Evolutionary conservation across 2,888 invertebrate species (phyloP).

Genomic region (Parnassius apollo): DNA sequence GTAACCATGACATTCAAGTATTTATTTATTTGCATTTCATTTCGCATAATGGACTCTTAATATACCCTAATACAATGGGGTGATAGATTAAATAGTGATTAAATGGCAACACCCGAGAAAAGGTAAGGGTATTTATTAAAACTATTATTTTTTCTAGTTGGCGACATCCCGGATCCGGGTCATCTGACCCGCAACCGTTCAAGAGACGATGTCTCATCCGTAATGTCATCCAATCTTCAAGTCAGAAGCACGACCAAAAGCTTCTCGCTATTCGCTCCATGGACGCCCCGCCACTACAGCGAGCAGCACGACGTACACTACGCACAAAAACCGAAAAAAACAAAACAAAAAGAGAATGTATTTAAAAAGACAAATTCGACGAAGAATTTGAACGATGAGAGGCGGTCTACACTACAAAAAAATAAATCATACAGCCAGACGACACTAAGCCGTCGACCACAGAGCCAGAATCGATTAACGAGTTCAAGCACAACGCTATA

Average conservation of each 20-base stretch:
- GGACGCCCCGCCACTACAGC: constrained; percentile 88
- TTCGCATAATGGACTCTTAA: too few relatives aligned
- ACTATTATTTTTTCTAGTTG: constrained; percentile 78
- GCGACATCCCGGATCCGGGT: constrained; percentile 90
- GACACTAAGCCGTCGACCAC: constrained; percentile 58
- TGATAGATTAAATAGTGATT: too few relatives aligned
- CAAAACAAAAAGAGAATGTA: constrained; percentile 54
- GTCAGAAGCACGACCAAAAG: constrained; percentile 88
- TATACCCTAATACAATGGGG: too few relatives aligned
- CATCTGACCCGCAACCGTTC: constrained; percentile 83
- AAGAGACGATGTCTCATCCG: constrained; percentile 87
- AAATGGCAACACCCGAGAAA: too few relatives aligned
- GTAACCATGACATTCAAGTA: too few relatives aligned
- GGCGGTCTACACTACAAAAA: constrained; percentile 65
- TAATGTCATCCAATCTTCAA: constrained; percentile 83
- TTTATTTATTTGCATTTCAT: too few relatives aligned
- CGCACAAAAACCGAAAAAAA: constrained; percentile 81
- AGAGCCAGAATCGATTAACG: constrained; percentile 53
- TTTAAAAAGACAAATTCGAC: constrained; percentile 73
- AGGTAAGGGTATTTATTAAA: neutral
- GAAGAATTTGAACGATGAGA: constrained; percentile 43
- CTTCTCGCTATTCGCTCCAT: constrained; percentile 91
- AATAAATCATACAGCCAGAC: constrained; percentile 74
- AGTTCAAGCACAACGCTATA: constrained; percentile 67
- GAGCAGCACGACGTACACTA: constrained; percentile 90